Evolutionary conservation across 64 coral and sea anemone species (phyloP).

Genomic region (Montipora cactus): DNA sequence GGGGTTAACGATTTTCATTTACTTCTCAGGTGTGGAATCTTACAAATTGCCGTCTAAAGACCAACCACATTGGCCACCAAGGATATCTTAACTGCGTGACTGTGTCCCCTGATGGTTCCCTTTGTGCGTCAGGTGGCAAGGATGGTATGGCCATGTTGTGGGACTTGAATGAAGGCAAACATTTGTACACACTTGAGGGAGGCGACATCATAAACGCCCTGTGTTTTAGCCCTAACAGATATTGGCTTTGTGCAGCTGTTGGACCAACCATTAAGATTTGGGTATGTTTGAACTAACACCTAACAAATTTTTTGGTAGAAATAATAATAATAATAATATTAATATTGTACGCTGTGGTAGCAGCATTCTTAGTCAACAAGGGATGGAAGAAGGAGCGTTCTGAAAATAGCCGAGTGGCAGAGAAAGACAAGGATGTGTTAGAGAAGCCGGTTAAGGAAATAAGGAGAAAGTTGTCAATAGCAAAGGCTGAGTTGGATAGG

Average conservation of each 20-base stretch:
- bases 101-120: slow-evolving; percentile 96
- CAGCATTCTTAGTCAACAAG: no score
- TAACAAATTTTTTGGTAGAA: neutral
- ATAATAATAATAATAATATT: no score
- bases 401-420: no score
- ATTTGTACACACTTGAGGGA: slow-evolving; percentile 92
- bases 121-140: slow-evolving; percentile 99
- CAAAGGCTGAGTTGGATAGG: no score
- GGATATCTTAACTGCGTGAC: slow-evolving; percentile 98
- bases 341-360: no score
- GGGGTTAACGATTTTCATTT: neutral
- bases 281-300: slow-evolving; percentile 47
- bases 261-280: slow-evolving; percentile 97
- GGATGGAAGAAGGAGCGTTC: no score
- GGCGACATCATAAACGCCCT: slow-evolving; percentile 94
- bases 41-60: slow-evolving; percentile 99
- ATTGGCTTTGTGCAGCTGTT: slow-evolving; percentile 97
- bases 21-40: slow-evolving; percentile 91
- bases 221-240: slow-evolving; percentile 98
- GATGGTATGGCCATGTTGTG: slow-evolving; percentile 98
- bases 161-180: slow-evolving; percentile 99
- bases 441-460: no score
- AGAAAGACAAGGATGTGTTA: no score
- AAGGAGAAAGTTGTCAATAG: no score
- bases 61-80: slow-evolving; percentile 95